A percentile compares a stretch with the other conserved stretches of the same genome.
Conservation (phyloP, 2,113 vertebrate species). For the Engystomops pustulosus region DNA sequence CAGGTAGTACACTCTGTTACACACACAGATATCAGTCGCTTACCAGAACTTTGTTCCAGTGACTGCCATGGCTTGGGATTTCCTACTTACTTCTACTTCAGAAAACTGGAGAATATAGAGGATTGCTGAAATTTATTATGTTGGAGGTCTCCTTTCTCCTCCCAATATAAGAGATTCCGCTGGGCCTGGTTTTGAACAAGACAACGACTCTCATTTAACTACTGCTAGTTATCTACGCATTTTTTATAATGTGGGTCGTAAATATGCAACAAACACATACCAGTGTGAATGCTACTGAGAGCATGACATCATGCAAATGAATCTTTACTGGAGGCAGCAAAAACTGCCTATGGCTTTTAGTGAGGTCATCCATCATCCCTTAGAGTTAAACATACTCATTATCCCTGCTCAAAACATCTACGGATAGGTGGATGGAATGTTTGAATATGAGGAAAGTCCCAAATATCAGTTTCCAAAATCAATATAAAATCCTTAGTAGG, state of each 20-base stretch:
- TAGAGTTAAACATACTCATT: too few species aligned
- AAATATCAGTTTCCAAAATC: too few species aligned
- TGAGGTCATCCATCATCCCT: neutral
- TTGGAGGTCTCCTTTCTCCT: neutral
- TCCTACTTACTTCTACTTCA: neutral
- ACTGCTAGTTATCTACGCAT: neutral
- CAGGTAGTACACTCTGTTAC: neutral
- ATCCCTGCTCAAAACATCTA: too few species aligned
- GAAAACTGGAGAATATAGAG: neutral
- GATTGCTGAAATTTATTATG: neutral
- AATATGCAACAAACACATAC: conserved; percentile 6
- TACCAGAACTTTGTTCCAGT: neutral
- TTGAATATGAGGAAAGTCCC: too few species aligned
- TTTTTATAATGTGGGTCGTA: conserved; percentile 26
- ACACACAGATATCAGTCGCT: neutral
- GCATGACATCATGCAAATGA: neutral
- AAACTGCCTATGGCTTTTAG: neutral
- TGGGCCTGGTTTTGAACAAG: neutral
- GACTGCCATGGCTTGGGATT: too few species aligned
- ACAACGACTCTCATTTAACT: conserved; percentile 17
- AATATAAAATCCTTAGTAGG: too few species aligned
- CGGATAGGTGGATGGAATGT: too few species aligned
- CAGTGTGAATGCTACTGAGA: neutral
- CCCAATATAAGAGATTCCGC: neutral
- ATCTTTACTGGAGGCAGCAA: too few species aligned